Percentiles rank a stretch among this genome's conserved stretches.
These are phyloP conservation scores for Andinoacara biseriatus DNA, from an alignment of 2,113 vertebrate species.

Conservation along the genomic window DNA sequence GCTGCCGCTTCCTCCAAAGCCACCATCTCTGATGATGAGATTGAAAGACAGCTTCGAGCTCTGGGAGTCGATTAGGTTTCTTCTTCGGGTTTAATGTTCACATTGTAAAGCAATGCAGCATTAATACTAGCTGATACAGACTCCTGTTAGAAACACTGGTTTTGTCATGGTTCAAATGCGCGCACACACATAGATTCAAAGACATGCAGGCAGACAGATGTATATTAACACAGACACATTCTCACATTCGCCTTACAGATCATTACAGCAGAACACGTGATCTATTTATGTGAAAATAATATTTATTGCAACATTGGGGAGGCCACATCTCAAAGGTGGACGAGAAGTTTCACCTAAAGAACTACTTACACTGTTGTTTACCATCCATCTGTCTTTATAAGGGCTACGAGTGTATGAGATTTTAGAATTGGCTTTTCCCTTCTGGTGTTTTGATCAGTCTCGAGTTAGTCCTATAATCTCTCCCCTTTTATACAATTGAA, in stretches of 20 bases:
- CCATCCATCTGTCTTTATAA: conserved; percentile 31
- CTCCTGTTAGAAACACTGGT: conserved; percentile 31
- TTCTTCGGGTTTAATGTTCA: conserved; percentile 10
- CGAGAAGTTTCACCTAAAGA: conserved; percentile 5
- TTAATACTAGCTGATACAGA: conserved; percentile 43
- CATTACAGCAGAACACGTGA: conserved; percentile 27
- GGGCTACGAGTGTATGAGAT: conserved; percentile 50
- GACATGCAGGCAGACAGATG: conserved; percentile 1
- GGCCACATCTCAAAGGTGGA: conserved; percentile 28
- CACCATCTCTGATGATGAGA: conserved; percentile 95
- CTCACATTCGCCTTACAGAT: conserved; percentile 39
- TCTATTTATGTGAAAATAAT: conserved; percentile 46
- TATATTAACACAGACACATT: conserved; percentile 28
- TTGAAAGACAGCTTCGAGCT: conserved; percentile 95
- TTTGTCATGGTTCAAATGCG: conserved; percentile 20
- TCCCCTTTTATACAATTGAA: background rate
- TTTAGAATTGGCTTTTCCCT: conserved; percentile 23
- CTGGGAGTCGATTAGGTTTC: conserved; percentile 90
- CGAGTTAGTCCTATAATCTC: background rate
- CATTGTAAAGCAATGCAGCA: conserved; percentile 19
- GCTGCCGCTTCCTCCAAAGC: conserved; percentile 85
- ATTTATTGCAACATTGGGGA: conserved; percentile 46
- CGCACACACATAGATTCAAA: background rate
- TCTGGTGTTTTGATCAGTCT: background rate
- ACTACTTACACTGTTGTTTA: conserved; percentile 15